Percentiles rank a stretch among this genome's conserved stretches.
Conservation (phyloP, 1,140 invertebrate species). For the Danaus melanippus region DNA sequence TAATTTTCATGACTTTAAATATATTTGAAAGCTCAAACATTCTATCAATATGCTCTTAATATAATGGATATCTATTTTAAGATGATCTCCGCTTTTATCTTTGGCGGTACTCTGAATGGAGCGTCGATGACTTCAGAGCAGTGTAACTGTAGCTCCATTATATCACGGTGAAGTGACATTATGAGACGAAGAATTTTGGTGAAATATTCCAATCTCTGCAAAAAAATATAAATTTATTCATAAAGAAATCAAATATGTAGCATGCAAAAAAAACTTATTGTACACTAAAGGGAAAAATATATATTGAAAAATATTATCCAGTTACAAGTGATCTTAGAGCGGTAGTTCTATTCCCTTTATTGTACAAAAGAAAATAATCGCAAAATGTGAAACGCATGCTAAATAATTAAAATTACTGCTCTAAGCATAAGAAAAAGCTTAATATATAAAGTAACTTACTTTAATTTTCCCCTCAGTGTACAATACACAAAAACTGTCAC, state of each 20-base stretch:
- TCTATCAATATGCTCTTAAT: too few species aligned
- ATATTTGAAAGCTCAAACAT: too few species aligned
- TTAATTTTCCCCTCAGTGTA: slow-evolving; percentile 63
- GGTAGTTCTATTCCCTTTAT: slow-evolving; percentile 61
- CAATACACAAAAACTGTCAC: slow-evolving; percentile 31
- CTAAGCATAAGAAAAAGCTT: slow-evolving; percentile 54
- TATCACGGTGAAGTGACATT: slow-evolving; percentile 58
- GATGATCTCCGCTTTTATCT: slow-evolving; percentile 51
- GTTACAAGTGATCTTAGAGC: slow-evolving; percentile 49
- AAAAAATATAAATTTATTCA: slow-evolving; percentile 20
- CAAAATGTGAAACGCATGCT: slow-evolving; percentile 26
- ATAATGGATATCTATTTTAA: slow-evolving; percentile 36
- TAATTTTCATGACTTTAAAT: too few species aligned
- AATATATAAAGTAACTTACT: slow-evolving; percentile 51
- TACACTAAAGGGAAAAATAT: slow-evolving; percentile 70
- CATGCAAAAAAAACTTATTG: slow-evolving; percentile 49
- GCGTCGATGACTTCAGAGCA: slow-evolving; percentile 31
- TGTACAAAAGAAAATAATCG: slow-evolving; percentile 37
- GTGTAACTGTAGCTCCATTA: slow-evolving; percentile 53
- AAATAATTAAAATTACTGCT: slow-evolving; percentile 41
- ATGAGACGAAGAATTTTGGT: slow-evolving; percentile 61
- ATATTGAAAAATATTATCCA: slow-evolving; percentile 19
- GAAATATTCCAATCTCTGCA: slow-evolving; percentile 62
- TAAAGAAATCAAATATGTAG: slow-evolving; percentile 9
- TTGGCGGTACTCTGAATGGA: slow-evolving; percentile 34